Evolutionary conservation across 2,113 vertebrate species (phyloP).

Genomic region (Chunga burmeisteri): DNA sequence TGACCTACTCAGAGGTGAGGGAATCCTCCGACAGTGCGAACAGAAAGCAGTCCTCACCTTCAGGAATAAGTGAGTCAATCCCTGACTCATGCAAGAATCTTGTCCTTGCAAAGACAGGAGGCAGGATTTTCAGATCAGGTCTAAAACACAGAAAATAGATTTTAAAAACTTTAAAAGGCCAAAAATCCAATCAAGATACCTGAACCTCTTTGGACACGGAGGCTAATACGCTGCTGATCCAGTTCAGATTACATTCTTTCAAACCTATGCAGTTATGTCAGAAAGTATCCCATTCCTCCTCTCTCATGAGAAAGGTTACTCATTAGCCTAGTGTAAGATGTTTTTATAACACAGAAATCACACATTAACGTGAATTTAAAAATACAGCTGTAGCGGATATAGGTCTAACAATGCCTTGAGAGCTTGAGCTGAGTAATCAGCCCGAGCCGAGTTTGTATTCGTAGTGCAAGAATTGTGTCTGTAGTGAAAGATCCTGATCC

Average conservation of each 20-base stretch:
- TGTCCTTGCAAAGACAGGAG: neutral
- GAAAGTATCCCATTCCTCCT: neutral
- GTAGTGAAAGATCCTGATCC: conserved; percentile 8
- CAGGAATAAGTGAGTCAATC: neutral
- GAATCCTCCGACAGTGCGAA: neutral
- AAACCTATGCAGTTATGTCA: neutral
- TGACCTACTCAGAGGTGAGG: neutral
- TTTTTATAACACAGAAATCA: neutral
- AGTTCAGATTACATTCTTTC: neutral
- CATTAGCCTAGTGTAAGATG: neutral
- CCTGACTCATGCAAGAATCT: neutral
- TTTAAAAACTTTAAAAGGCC: neutral
- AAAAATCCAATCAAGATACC: accelerated
- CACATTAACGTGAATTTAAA: neutral
- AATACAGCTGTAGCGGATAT: neutral
- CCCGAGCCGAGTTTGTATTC: neutral
- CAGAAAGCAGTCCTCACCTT: neutral
- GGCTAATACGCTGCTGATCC: neutral
- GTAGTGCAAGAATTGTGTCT: neutral
- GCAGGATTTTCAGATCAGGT: neutral
- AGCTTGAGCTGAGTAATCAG: neutral
- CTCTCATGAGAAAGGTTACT: neutral
- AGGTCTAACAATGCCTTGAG: neutral
- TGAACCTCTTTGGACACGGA: neutral
- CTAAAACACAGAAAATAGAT: neutral